Conservation (phyloP, 2,888 invertebrate species). For the Lithodes maja region DNA sequence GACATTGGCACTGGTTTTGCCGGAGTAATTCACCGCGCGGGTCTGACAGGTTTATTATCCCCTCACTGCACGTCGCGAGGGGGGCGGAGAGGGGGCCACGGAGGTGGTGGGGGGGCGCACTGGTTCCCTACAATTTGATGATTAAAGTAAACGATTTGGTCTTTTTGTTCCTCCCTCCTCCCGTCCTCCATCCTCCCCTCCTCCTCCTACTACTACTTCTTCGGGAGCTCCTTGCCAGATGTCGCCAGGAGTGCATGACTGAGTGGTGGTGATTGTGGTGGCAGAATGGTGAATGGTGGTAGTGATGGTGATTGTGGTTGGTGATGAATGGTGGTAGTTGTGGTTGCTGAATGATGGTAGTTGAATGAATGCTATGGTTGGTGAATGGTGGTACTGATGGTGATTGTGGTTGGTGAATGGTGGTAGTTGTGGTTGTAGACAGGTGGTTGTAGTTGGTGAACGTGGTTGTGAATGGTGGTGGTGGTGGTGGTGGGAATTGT, state of each 20-base stretch:
- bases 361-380: not conserved
- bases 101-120: not conserved
- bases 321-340: not conserved
- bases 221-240: not conserved
- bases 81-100: slow-evolving; percentile 12
- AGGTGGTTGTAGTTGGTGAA: not conserved
- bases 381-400: not conserved
- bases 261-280: not conserved
- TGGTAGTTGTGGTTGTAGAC: not conserved
- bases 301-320: not conserved
- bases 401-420: not conserved
- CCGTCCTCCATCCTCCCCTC: not conserved
- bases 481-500: not conserved
- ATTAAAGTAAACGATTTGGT: slow-evolving; percentile 30
- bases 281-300: not conserved
- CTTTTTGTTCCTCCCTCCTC: slow-evolving; percentile 3
- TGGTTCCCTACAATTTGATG: slow-evolving; percentile 40
- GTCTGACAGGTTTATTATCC: slow-evolving; percentile 57
- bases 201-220: not conserved
- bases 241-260: not conserved
- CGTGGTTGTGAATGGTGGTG: not conserved
- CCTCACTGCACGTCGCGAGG: slow-evolving; percentile 39
- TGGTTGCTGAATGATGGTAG: not conserved
- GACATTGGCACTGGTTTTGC: slow-evolving; percentile 53
- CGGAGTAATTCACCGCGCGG: slow-evolving; percentile 50